Conservation (phyloP, 2,113 vertebrate genomes). For the Chaenogobius annularis region DNA sequence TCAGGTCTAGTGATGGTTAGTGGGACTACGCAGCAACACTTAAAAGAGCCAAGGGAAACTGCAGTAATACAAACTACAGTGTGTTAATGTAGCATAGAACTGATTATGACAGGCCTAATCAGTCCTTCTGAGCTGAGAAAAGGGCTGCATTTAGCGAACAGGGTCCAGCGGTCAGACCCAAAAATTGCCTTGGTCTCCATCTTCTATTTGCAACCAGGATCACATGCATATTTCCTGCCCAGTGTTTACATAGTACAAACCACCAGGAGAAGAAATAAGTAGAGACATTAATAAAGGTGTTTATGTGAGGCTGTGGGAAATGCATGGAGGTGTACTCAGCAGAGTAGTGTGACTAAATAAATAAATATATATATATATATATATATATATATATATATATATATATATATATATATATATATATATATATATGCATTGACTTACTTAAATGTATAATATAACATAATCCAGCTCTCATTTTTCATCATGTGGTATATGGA, state of each 20-base stretch:
- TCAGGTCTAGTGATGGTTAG: slow-evolving; percentile 25
- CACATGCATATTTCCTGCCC: slow-evolving; percentile 32
- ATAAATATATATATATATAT: too few relatives aligned
- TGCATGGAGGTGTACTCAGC: not conserved
- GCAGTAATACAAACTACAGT: slow-evolving; percentile 39
- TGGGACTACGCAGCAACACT: slow-evolving; percentile 45
- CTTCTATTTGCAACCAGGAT: slow-evolving; percentile 57
- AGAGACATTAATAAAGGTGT: slow-evolving; percentile 22
- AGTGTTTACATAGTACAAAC: slow-evolving; percentile 34
- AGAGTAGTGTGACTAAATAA: not conserved
- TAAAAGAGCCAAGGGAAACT: slow-evolving; percentile 55
- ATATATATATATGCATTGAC: not conserved
- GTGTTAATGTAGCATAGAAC: slow-evolving; percentile 70
- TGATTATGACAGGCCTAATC: slow-evolving; percentile 61
- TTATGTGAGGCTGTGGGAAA: slow-evolving; percentile 17
- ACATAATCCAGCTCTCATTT: not conserved
- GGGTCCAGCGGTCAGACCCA: slow-evolving; percentile 36
- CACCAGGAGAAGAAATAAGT: slow-evolving; percentile 22
- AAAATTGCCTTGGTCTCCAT: slow-evolving; percentile 35
- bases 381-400: too few relatives aligned
- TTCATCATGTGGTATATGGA: too few relatives aligned
- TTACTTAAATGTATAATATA: not conserved
- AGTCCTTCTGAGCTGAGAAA: slow-evolving; percentile 57
- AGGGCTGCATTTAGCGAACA: slow-evolving; percentile 51
- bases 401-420: too few relatives aligned